Percentiles rank a stretch among this genome's conserved stretches.
Evolutionary conservation across 2,888 invertebrate genomes (phyloP).

Genomic region (Scaptomyza flava): DNA sequence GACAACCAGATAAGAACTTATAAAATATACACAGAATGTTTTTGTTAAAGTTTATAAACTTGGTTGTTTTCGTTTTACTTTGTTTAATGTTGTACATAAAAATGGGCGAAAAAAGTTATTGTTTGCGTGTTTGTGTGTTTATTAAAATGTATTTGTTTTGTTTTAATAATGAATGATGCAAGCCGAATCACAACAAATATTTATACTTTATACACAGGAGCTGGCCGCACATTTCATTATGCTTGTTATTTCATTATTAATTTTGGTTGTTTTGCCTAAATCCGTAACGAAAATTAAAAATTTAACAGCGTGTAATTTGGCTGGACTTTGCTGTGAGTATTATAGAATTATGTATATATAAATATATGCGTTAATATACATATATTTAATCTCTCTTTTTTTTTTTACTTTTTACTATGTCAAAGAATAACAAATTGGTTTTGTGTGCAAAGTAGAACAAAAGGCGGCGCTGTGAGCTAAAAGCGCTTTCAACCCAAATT

Average conservation of each 20-base stretch:
- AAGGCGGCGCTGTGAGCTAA: conserved; percentile 13
- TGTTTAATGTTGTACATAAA: not conserved
- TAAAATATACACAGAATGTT: conserved; percentile 65
- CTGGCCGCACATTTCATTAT: conserved; percentile 42
- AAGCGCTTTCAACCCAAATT: conserved; percentile 47
- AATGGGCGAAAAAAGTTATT: conserved; percentile 8
- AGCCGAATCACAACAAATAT: conserved; percentile 43
- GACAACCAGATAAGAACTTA: conserved; percentile 71
- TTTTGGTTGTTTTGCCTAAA: conserved; percentile 47
- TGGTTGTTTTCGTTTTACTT: not conserved
- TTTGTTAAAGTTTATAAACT: conserved; percentile 29
- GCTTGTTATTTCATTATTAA: conserved; percentile 43
- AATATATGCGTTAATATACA: conserved; percentile 13
- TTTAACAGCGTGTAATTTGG: conserved; percentile 57
- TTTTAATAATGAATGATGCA: conserved; percentile 46
- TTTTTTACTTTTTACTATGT: conserved; percentile 21
- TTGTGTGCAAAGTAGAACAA: conserved; percentile 45
- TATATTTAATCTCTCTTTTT: conserved; percentile 21
- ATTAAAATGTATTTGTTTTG: conserved; percentile 39
- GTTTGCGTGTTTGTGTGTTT: conserved; percentile 27
- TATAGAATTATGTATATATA: conserved; percentile 16
- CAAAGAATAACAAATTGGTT: conserved; percentile 54
- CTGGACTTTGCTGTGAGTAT: conserved; percentile 45
- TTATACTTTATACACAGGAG: conserved; percentile 46
- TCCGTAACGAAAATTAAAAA: conserved; percentile 31